phyloP scores from a whole-genome alignment of 1,140 invertebrate genomes.

The Colletes latitarsis region DNA sequence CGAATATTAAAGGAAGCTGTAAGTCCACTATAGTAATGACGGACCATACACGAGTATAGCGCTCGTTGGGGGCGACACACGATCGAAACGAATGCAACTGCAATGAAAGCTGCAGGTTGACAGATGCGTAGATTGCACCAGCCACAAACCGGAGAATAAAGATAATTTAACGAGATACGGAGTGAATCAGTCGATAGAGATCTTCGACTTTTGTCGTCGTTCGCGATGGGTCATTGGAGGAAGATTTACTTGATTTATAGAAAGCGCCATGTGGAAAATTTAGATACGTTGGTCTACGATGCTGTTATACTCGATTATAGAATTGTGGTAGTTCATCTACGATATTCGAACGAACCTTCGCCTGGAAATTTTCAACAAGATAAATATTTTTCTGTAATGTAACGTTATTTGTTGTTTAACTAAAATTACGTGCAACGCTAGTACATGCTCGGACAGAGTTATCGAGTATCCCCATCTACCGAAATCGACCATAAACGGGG shows the following conservation, averaged over 20 bases:
- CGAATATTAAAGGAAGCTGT: too few species aligned
- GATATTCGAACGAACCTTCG: too few species aligned
- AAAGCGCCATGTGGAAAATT: conserved; percentile 9
- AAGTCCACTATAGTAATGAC: neutral
- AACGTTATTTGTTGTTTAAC: too few species aligned
- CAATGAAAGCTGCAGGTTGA: conserved; percentile 20
- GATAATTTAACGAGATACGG: conserved; percentile 55
- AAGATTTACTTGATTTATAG: conserved; percentile 33
- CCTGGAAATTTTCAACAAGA: too few species aligned
- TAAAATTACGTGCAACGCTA: too few species aligned
- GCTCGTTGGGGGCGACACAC: neutral
- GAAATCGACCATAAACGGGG: neutral
- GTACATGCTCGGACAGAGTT: too few species aligned
- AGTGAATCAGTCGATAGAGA: conserved; percentile 50
- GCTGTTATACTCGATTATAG: too few species aligned
- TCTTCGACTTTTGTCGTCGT: conserved; percentile 44
- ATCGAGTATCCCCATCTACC: too few species aligned
- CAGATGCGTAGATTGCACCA: conserved; percentile 54
- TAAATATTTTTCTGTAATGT: too few species aligned
- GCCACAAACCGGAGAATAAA: conserved; percentile 44
- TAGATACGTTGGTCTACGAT: neutral
- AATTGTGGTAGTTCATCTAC: too few species aligned
- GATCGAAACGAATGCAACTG: conserved; percentile 1
- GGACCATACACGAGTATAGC: neutral
- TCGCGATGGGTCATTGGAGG: conserved; percentile 42